Conservation (phyloP, 2,888 invertebrate genomes). For the Holacanthella duospinosa region DNA sequence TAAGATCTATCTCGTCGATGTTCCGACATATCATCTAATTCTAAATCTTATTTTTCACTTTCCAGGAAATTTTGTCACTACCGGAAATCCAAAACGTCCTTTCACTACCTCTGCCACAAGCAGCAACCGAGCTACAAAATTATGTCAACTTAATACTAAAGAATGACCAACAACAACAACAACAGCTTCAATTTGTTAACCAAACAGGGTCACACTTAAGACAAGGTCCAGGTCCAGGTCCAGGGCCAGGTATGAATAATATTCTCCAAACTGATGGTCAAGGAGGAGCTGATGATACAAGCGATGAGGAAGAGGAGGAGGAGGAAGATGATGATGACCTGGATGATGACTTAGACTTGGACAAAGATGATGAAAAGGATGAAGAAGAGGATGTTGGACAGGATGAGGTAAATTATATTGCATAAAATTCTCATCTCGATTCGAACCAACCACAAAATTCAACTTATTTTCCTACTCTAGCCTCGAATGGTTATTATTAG, state of each 20-base stretch:
- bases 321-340: conserved; percentile 67
- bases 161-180: conserved; percentile 39
- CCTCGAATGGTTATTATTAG: no score
- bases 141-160: conserved; percentile 72
- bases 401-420: conserved; percentile 46
- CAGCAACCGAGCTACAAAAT: conserved; percentile 73
- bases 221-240: neutral
- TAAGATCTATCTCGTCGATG: neutral
- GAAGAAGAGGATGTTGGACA: conserved; percentile 54
- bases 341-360: conserved; percentile 41
- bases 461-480: neutral
- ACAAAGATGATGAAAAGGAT: conserved; percentile 43
- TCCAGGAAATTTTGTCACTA: conserved; percentile 61
- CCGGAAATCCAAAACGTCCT: conserved; percentile 82
- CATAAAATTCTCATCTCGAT: neutral
- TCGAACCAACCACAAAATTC: neutral
- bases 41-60: conserved; percentile 13
- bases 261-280: conserved; percentile 29
- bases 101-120: conserved; percentile 68
- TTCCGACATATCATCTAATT: conserved; percentile 2
- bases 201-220: no score
- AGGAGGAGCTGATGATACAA: conserved; percentile 27
- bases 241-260: no score
- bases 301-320: conserved; percentile 53
- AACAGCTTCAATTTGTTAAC: no score